These are phyloP conservation scores for Copidosoma aretas DNA, from an alignment of 2,888 invertebrate genomes.

Conservation along the genomic window DNA sequence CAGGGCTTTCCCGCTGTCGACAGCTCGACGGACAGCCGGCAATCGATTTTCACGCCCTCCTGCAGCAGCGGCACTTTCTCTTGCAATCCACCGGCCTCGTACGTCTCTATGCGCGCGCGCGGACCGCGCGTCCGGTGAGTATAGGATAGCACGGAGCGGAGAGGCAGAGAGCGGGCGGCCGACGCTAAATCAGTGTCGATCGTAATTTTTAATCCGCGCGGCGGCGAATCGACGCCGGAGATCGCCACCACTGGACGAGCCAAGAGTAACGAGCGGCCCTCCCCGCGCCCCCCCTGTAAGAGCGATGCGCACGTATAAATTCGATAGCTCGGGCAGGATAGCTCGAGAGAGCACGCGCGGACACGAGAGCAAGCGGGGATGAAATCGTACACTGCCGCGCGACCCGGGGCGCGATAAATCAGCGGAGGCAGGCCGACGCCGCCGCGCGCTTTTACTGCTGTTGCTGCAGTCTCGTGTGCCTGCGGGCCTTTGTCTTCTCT, in stretches of 20 bases:
- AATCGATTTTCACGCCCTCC: slow-evolving; percentile 30
- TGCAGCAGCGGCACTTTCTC: not conserved
- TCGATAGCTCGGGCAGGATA: not conserved
- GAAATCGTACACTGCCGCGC: slow-evolving; percentile 18
- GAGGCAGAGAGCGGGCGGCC: not conserved
- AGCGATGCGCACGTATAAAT: not conserved
- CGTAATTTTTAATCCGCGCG: slow-evolving; percentile 54
- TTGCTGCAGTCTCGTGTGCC: too few species aligned
- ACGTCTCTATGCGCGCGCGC: too few species aligned
- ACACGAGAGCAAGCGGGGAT: not conserved
- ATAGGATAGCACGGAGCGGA: not conserved
- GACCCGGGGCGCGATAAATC: too few species aligned
- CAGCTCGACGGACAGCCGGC: slow-evolving; percentile 23
- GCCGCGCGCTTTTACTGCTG: too few species aligned
- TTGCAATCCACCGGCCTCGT: not conserved
- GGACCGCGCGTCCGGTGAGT: not conserved
- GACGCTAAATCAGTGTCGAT: slow-evolving; percentile 53
- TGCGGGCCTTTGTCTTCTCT: too few species aligned
- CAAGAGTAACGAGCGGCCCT: slow-evolving; percentile 54
- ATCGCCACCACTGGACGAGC: slow-evolving; percentile 39
- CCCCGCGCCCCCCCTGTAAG: slow-evolving; percentile 44
- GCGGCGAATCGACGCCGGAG: slow-evolving; percentile 45
- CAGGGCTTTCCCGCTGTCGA: slow-evolving; percentile 34
- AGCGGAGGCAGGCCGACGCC: not conserved
- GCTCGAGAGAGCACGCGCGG: not conserved